phyloP scores from a whole-genome alignment of 2,797 vertebrate genomes.

The Carapus acus region DNA sequence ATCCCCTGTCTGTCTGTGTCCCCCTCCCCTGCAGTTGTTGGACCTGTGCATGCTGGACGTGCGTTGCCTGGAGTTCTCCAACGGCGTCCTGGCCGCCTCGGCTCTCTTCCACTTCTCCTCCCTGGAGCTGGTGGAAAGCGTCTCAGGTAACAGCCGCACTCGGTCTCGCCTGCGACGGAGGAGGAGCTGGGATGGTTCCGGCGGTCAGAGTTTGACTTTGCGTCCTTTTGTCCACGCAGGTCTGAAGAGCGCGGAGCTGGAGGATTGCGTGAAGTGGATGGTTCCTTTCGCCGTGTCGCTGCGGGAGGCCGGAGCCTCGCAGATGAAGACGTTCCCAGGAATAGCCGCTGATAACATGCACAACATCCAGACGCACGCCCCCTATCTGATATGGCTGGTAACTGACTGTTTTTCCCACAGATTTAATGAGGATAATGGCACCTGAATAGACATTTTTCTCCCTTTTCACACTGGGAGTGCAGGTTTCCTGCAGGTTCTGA shows the following conservation, averaged over 20 bases:
- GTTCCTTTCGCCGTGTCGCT: slow-evolving; percentile 89
- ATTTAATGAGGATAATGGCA: no score
- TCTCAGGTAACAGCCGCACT: slow-evolving; percentile 77
- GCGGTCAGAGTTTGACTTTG: no score
- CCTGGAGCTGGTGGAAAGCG: slow-evolving; percentile 84
- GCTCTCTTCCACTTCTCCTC: slow-evolving; percentile 96
- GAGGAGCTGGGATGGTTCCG: no score
- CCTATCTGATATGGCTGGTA: slow-evolving; percentile 88
- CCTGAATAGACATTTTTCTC: no score
- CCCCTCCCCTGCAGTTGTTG: slow-evolving; percentile 73
- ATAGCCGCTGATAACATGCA: slow-evolving; percentile 82
- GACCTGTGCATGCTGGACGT: slow-evolving; percentile 90
- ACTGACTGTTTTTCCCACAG: no score
- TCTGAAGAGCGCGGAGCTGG: slow-evolving; percentile 81
- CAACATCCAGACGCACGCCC: slow-evolving; percentile 89
- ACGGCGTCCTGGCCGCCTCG: slow-evolving; percentile 86
- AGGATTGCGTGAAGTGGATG: slow-evolving; percentile 91
- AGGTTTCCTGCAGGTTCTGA: no score
- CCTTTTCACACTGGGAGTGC: no score
- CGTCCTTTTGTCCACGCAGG: slow-evolving; percentile 62
- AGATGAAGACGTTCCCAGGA: slow-evolving; percentile 80
- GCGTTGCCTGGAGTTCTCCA: slow-evolving; percentile 84
- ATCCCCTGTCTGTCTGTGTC: not conserved
- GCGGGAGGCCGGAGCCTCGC: slow-evolving; percentile 75
- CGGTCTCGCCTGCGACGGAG: no score